Evolutionary conservation across 2,888 invertebrate species (phyloP).

Genomic region (Apamea epomidion): DNA sequence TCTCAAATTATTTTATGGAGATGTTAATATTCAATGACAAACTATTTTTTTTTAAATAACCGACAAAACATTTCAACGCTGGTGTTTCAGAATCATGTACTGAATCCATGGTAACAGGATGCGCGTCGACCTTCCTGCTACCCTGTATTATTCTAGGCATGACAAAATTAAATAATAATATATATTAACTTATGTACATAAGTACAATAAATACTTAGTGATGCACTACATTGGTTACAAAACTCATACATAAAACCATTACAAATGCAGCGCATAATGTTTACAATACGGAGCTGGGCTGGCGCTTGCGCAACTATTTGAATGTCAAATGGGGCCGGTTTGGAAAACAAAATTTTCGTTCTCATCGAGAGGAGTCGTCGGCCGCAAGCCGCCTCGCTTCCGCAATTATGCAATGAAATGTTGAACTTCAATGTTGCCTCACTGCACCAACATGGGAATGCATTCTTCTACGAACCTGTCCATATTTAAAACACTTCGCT

Average conservation of each 20-base stretch:
- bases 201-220: slow-evolving; percentile 65
- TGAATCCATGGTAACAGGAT: not conserved
- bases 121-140: not conserved
- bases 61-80: not conserved
- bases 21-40: not conserved
- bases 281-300: slow-evolving; percentile 72
- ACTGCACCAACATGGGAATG: slow-evolving; percentile 69
- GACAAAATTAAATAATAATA: slow-evolving; percentile 17
- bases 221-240: slow-evolving; percentile 73
- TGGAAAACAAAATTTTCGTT: slow-evolving; percentile 80
- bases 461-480: slow-evolving; percentile 47
- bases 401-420: slow-evolving; percentile 84
- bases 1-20: not conserved
- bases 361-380: slow-evolving; percentile 77
- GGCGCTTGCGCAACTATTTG: slow-evolving; percentile 82
- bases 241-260: slow-evolving; percentile 77
- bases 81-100: not conserved
- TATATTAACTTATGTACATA: slow-evolving; percentile 39
- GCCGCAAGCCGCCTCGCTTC: slow-evolving; percentile 75
- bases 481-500: slow-evolving; percentile 46
- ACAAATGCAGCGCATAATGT: slow-evolving; percentile 76
- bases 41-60: not conserved
- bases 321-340: slow-evolving; percentile 83
- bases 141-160: not conserved
- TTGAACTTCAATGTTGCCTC: slow-evolving; percentile 79